These are phyloP conservation scores for Mantis religiosa DNA, from an alignment of 2,888 invertebrate genomes.

Conservation along the genomic window DNA sequence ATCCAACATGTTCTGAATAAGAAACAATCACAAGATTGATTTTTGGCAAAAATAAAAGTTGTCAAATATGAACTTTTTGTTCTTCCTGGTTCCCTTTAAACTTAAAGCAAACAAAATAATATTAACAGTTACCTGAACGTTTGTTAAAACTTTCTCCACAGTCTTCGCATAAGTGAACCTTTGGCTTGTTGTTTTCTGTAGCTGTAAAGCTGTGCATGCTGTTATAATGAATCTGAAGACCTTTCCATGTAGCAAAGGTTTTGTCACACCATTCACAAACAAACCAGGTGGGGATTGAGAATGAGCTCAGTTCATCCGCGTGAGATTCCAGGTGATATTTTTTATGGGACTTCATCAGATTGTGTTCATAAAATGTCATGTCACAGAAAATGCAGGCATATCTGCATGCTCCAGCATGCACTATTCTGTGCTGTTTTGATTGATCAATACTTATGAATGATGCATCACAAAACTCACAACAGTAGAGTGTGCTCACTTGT, in stretches of 20 bases:
- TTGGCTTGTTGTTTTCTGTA: neutral
- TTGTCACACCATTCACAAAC: slow-evolving; percentile 14
- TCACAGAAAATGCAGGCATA: neutral
- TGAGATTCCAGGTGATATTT: neutral
- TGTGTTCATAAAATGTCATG: slow-evolving; percentile 5
- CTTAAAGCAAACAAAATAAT: too few species aligned
- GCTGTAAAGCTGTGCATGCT: neutral
- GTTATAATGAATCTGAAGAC: slow-evolving; percentile 9
- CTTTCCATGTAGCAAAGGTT: neutral
- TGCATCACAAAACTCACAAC: slow-evolving; percentile 15
- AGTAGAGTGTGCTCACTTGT: neutral
- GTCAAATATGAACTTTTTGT: too few species aligned
- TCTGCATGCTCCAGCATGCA: neutral
- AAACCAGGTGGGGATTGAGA: slow-evolving; percentile 8
- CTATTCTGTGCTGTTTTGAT: neutral
- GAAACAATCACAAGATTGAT: too few species aligned
- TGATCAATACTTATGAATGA: neutral
- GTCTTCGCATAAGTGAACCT: slow-evolving; percentile 1
- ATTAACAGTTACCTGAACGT: neutral
- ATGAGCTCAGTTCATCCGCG: neutral
- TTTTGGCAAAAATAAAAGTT: too few species aligned
- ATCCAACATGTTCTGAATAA: too few species aligned
- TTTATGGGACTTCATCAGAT: neutral
- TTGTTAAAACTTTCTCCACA: slow-evolving; percentile 4
- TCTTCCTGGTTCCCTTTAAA: too few species aligned